These are phyloP conservation scores for Bungarus multicinctus DNA, from an alignment of 2,113 vertebrate genomes.

Conservation along the genomic window DNA sequence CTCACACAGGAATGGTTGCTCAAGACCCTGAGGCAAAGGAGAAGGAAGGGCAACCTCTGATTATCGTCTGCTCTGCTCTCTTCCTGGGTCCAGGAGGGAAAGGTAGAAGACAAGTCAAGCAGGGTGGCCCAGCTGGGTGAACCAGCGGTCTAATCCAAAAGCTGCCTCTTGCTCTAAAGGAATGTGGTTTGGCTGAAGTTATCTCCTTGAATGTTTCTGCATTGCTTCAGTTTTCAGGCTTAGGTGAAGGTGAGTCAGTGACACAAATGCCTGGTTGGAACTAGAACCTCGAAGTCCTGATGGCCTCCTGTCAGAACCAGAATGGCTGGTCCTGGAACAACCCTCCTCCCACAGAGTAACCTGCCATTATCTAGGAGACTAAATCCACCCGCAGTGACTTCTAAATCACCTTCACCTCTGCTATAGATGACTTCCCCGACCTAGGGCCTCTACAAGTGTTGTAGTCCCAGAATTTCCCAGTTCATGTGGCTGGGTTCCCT, in stretches of 20 bases:
- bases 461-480: neutral
- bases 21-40: neutral
- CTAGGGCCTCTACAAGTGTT: neutral
- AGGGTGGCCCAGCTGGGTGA: neutral
- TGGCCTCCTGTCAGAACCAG: slow-evolving; percentile 9
- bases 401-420: neutral
- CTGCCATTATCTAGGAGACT: neutral
- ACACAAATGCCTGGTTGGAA: neutral
- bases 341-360: neutral
- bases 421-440: neutral
- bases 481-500: neutral
- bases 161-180: neutral
- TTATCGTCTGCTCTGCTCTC: neutral
- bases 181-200: neutral
- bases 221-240: neutral
- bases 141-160: neutral
- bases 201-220: neutral
- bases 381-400: slow-evolving; percentile 5
- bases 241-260: slow-evolving; percentile 4
- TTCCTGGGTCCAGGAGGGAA: neutral
- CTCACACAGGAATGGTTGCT: neutral
- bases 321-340: neutral
- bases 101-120: neutral
- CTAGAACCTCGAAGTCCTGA: slow-evolving; percentile 5
- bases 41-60: neutral